phyloP scores from a whole-genome alignment of 2,888 invertebrate genomes.

The Clepsis dumicolana region DNA sequence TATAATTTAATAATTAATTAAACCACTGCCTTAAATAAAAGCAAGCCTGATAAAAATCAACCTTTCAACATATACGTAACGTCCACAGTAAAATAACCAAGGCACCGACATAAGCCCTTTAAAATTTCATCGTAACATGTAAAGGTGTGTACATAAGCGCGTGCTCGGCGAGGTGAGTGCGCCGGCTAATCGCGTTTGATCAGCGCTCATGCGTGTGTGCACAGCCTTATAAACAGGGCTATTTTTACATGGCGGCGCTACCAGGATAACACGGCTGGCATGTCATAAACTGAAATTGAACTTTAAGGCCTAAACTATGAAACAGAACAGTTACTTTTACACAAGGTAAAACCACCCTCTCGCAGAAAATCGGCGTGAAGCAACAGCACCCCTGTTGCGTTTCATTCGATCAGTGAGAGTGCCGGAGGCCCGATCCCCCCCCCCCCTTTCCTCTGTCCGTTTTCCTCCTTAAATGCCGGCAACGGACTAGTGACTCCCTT shows the following conservation, averaged over 20 bases:
- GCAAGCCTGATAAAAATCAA: no score
- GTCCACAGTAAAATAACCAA: background rate
- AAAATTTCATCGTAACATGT: constrained; percentile 9
- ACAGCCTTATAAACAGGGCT: constrained; percentile 50
- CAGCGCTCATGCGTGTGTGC: constrained; percentile 68
- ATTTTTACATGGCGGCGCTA: constrained; percentile 28
- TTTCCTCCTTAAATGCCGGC: no score
- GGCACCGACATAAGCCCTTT: background rate
- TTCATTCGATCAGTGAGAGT: no score
- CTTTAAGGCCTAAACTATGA: background rate
- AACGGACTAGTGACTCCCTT: no score
- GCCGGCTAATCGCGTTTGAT: constrained; percentile 71
- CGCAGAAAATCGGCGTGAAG: no score
- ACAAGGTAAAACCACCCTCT: no score
- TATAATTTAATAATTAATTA: no score
- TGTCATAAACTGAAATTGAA: background rate
- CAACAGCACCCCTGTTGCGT: no score
- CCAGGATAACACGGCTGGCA: constrained; percentile 10
- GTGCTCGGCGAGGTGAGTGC: constrained; percentile 57
- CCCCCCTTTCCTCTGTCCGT: no score
- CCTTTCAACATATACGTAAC: background rate
- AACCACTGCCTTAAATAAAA: no score
- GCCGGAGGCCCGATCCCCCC: no score
- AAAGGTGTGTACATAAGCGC: constrained; percentile 46
- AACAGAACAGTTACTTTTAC: no score